These are phyloP conservation scores for Syrrhaptes paradoxus DNA, from an alignment of 2,113 vertebrate species.

Conservation along the genomic window DNA sequence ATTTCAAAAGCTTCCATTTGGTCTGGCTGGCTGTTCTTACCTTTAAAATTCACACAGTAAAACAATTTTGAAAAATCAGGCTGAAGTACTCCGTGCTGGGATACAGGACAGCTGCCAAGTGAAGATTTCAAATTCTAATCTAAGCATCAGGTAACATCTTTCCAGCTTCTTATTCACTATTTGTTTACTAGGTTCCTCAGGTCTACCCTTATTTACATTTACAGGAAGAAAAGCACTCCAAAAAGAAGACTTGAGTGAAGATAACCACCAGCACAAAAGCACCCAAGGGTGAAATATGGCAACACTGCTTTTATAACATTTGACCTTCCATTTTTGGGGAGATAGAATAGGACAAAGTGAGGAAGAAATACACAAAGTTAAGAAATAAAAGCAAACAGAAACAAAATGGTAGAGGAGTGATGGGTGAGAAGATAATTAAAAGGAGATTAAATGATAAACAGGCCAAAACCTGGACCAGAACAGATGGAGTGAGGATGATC, in stretches of 20 bases:
- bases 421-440: background rate
- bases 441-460: background rate
- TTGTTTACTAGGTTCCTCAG: background rate
- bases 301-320: background rate
- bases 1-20: background rate
- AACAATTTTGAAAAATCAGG: background rate
- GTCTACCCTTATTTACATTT: background rate
- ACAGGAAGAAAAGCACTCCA: background rate
- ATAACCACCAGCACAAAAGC: background rate
- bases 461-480: background rate
- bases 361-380: background rate
- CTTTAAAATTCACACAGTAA: background rate
- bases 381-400: constrained; percentile 5
- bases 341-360: background rate
- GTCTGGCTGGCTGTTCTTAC: background rate
- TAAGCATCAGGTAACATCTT: background rate
- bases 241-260: background rate
- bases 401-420: background rate
- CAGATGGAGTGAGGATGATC: constrained; percentile 22
- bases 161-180: background rate
- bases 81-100: background rate
- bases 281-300: background rate
- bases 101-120: background rate
- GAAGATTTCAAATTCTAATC: background rate
- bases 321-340: background rate